Conservation (phyloP, 2,888 invertebrate genomes). For the Macrosoma leucophasiata region DNA sequence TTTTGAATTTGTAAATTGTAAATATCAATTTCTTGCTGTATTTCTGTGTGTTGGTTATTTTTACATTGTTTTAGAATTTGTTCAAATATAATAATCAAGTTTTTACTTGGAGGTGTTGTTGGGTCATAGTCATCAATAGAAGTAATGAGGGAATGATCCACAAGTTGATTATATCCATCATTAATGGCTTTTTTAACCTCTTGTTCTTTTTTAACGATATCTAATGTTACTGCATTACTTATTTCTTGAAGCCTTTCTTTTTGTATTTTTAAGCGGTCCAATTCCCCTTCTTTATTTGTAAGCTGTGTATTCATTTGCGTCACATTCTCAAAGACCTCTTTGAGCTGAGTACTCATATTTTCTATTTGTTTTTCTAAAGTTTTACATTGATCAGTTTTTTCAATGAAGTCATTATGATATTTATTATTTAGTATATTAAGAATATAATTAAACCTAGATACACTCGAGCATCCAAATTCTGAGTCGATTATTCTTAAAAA, state of each 20-base stretch:
- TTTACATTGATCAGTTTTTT: constrained; percentile 32
- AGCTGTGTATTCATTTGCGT: constrained; percentile 40
- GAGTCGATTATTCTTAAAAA: constrained; percentile 43
- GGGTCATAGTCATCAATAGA: constrained; percentile 38
- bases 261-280: constrained; percentile 40
- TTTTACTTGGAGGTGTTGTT: constrained; percentile 32
- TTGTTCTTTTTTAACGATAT: constrained; percentile 49
- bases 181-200: constrained; percentile 38
- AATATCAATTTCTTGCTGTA: constrained; percentile 31
- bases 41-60: constrained; percentile 13
- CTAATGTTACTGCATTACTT: constrained; percentile 51
- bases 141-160: too few species aligned
- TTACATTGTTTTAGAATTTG: constrained; percentile 32
- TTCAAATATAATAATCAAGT: constrained; percentile 40
- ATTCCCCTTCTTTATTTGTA: constrained; percentile 47
- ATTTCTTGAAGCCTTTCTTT: constrained; percentile 55
- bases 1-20: constrained; percentile 34
- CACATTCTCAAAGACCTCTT: constrained; percentile 39
- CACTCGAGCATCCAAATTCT: constrained; percentile 39
- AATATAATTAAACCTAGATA: constrained; percentile 38
- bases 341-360: constrained; percentile 35
- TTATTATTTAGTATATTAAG: constrained; percentile 35
- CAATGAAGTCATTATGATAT: constrained; percentile 35
- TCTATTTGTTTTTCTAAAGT: constrained; percentile 36
- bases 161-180: constrained; percentile 38